Evolutionary conservation across 2,888 invertebrate genomes (phyloP).

Genomic region (Chrysolina haemoptera): DNA sequence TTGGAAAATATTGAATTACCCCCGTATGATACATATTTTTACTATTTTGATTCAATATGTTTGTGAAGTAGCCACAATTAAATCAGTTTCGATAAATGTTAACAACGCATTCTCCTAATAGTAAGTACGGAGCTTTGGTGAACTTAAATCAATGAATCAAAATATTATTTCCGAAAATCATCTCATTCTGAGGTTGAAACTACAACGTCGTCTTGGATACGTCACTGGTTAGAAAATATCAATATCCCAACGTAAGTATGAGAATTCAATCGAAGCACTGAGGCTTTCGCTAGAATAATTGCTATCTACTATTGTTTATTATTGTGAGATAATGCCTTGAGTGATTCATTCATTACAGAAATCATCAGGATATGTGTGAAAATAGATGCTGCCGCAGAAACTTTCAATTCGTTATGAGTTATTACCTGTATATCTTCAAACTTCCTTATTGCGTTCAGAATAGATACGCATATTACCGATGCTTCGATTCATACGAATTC

Average conservation of each 20-base stretch:
- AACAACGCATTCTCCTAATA: too few species aligned
- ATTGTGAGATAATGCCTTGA: not conserved
- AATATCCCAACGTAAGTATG: not conserved
- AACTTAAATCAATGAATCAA: too few species aligned
- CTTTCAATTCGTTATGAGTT: slow-evolving; percentile 16
- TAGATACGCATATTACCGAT: not conserved
- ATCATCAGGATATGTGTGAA: not conserved
- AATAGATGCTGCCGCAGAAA: not conserved
- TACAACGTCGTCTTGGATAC: not conserved
- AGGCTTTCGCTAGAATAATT: not conserved
- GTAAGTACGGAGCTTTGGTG: too few species aligned
- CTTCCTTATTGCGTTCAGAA: slow-evolving; percentile 22
- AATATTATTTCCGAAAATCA: not conserved
- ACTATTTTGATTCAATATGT: too few species aligned
- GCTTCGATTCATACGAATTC: not conserved
- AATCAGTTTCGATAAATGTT: too few species aligned
- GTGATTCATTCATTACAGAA: not conserved
- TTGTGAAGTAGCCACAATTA: too few species aligned
- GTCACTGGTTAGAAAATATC: not conserved
- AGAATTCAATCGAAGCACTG: too few species aligned
- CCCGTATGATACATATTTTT: too few species aligned
- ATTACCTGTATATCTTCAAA: not conserved
- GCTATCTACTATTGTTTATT: too few species aligned
- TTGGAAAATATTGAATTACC: too few species aligned
- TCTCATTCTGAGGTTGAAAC: not conserved